Evolutionary conservation across 2,113 vertebrate species (phyloP), one percentile per base, ranked within the genome.

Genomic region (Rhineura floridana): DNA sequence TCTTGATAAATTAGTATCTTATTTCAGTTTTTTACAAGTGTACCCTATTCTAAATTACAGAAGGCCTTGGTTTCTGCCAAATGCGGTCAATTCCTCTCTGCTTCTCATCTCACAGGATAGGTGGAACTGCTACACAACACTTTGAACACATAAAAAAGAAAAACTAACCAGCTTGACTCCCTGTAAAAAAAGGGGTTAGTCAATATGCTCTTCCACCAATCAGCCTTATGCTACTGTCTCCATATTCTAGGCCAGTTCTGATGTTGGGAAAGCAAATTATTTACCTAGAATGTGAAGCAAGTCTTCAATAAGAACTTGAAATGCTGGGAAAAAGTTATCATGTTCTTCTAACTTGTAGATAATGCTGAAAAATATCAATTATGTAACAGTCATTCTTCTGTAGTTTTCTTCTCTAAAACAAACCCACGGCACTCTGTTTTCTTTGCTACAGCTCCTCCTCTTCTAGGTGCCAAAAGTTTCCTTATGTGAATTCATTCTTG

Each of bases 251-350:
- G 1, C 21, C 55, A 19, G 19, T 21, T 59, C 55, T 59, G 55
- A 59, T 59, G 15, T 19, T 59, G 55, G 17, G 55, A 19, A 59
- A 89, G 81, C 83, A 90, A 63, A 48, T 46, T 62, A 85, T 95
- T 96, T 95, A 99, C 98, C 98, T 73, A 99, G 95, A 84, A 97
- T 93, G 75, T 94, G 83, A 69, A 99, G 96, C 46, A 99, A 93
- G 3, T 98, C 96, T 76, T 96, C 93, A 67, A 97, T 91, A 86
- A 99, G 97, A 72, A 95, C 95, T 52, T 98, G 97, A 96, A 99
- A 99, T 0, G 97, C 97, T 3, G 98, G 98, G 73, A 98, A 98
- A 94, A 99, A 99, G 88, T 97, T 95, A 1, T 98, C 97, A 0
- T 99, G 97, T 91, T 98, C 98, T 96, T 98, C 96, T 85, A 98